Conservation (phyloP, 2,888 invertebrate genomes). For the Ornithoptera alexandrae region DNA sequence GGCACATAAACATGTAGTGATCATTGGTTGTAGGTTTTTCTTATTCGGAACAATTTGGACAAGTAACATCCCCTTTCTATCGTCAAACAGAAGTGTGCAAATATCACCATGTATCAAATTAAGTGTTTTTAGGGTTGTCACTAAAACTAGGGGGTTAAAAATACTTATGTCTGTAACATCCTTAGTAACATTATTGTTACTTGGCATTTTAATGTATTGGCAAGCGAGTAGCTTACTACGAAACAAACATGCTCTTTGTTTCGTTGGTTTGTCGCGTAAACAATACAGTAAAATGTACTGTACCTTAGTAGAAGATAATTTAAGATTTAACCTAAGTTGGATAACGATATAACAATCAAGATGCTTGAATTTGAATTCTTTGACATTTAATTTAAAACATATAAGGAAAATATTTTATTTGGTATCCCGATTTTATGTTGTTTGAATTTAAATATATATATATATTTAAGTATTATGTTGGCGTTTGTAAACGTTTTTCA, state of each 20-base stretch:
- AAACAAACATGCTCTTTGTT: not conserved
- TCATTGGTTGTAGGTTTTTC: not conserved
- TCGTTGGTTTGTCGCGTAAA: not conserved
- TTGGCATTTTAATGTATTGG: too few species aligned
- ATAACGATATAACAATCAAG: not conserved
- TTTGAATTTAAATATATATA: not conserved
- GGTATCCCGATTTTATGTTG: not conserved
- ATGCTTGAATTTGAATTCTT: not conserved
- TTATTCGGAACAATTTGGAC: too few species aligned
- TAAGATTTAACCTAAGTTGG: not conserved
- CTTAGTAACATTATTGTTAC: not conserved
- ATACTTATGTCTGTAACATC: not conserved
- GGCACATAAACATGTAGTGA: not conserved
- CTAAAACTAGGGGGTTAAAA: too few species aligned
- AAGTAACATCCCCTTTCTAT: not conserved
- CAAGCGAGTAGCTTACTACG: not conserved
- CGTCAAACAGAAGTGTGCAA: too few species aligned
- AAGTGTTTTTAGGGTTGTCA: too few species aligned
- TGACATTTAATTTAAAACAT: not conserved
- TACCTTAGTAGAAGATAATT: not conserved
- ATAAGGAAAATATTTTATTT: not conserved
- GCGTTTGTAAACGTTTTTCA: not conserved
- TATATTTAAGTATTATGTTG: not conserved
- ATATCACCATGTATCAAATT: too few species aligned
- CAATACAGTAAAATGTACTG: not conserved